Evolutionary conservation across 2,888 invertebrate genomes (phyloP).

Genomic region (Coenonympha arcania): DNA sequence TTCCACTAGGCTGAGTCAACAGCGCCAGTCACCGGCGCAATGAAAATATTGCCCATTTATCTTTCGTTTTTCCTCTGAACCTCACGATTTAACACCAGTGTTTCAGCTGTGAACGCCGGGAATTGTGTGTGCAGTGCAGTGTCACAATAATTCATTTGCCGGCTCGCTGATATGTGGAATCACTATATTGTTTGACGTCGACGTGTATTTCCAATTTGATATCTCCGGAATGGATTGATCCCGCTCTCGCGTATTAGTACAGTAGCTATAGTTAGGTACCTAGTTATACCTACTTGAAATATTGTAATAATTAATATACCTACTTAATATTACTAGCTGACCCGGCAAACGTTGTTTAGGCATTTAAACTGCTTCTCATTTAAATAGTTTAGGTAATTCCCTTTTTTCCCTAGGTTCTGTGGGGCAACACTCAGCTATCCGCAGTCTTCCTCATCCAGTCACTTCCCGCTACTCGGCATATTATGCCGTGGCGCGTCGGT

Average conservation of each 20-base stretch:
- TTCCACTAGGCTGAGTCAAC: conserved; percentile 62
- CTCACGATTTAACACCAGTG: conserved; percentile 44
- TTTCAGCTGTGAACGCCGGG: conserved; percentile 40
- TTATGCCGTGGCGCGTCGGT: no score
- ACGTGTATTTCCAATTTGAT: conserved; percentile 35
- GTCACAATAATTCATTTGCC: conserved; percentile 62
- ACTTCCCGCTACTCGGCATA: no score
- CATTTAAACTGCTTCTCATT: no score
- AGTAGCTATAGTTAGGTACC: background rate
- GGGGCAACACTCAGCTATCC: no score
- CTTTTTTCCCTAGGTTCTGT: no score
- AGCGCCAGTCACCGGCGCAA: conserved; percentile 60
- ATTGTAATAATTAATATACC: no score
- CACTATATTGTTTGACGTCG: conserved; percentile 49
- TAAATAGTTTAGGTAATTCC: no score
- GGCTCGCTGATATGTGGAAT: conserved; percentile 59
- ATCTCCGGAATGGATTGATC: conserved; percentile 18
- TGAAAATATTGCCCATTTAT: conserved; percentile 67
- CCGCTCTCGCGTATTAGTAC: background rate
- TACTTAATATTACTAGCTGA: no score
- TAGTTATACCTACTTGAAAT: background rate
- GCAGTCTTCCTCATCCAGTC: no score
- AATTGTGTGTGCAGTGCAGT: conserved; percentile 46
- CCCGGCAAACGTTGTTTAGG: no score
- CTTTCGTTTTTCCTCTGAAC: conserved; percentile 53